A percentile compares a stretch with the other conserved stretches of the same genome.
Evolutionary conservation across 2,888 invertebrate genomes (phyloP).

Genomic region (Harpalus rubripes): DNA sequence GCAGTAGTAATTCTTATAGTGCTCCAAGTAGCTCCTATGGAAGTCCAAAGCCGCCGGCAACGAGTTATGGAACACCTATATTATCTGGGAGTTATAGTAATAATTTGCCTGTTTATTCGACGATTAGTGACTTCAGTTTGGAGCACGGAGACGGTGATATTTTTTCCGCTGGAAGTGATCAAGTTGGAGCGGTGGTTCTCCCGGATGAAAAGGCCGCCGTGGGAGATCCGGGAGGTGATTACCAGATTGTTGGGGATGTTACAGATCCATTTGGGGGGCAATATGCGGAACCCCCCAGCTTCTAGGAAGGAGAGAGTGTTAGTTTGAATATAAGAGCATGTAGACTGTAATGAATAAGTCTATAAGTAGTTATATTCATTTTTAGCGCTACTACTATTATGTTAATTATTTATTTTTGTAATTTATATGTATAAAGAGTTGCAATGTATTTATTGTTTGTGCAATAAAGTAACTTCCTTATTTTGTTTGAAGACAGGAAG

Average conservation of each 20-base stretch:
- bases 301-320: neutral
- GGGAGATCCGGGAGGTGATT: neutral
- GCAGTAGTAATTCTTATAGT: constrained; percentile 24
- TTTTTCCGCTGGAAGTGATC: constrained; percentile 43
- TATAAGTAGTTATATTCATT: constrained; percentile 10
- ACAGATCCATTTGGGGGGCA: constrained; percentile 44
- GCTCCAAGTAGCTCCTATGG: constrained; percentile 42
- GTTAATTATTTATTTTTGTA: constrained; percentile 12
- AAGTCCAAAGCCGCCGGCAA: constrained; percentile 47
- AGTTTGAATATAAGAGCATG: constrained; percentile 9
- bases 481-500: constrained; percentile 17
- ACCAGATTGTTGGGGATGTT: constrained; percentile 27
- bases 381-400: constrained; percentile 4
- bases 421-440: neutral
- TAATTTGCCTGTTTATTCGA: constrained; percentile 41
- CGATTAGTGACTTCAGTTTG: constrained; percentile 12
- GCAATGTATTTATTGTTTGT: constrained; percentile 35
- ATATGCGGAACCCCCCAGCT: constrained; percentile 50
- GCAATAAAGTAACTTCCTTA: neutral
- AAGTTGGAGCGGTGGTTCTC: constrained; percentile 33
- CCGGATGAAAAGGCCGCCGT: constrained; percentile 15
- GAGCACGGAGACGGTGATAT: constrained; percentile 32
- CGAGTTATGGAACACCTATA: constrained; percentile 60
- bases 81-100: constrained; percentile 51
- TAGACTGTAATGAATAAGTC: neutral